These are phyloP conservation scores for Miniopterus natalensis DNA, from an alignment of 2,113 vertebrate species.

Conservation along the genomic window DNA sequence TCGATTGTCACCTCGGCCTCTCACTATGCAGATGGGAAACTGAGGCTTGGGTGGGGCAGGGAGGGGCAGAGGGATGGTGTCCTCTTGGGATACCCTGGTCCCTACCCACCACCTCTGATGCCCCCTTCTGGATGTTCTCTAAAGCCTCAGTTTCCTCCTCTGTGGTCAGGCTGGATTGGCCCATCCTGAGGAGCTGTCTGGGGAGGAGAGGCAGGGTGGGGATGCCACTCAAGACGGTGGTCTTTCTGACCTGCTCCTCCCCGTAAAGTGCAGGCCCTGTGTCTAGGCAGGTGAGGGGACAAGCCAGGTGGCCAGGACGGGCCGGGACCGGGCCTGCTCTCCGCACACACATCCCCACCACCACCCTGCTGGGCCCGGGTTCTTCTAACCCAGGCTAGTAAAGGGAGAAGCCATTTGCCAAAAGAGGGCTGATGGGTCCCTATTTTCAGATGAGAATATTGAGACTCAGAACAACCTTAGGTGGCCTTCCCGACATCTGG, in stretches of 20 bases:
- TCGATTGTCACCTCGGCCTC: fast-evolving
- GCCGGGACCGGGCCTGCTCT: background rate
- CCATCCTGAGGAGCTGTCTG: background rate
- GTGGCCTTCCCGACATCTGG: background rate
- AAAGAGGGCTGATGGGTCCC: background rate
- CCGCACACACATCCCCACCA: fast-evolving
- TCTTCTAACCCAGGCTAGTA: background rate
- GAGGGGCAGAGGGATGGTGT: background rate
- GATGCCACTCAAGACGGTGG: background rate
- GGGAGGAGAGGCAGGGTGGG: fast-evolving
- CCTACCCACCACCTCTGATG: fast-evolving
- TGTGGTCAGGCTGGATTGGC: background rate
- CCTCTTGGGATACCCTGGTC: background rate
- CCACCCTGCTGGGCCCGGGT: background rate
- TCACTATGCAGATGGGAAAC: background rate
- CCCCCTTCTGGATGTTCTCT: background rate
- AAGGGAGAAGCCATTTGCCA: background rate
- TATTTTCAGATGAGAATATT: background rate
- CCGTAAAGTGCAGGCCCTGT: background rate
- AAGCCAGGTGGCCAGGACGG: background rate
- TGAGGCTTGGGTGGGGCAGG: background rate
- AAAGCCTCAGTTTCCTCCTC: background rate
- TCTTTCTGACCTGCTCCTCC: background rate
- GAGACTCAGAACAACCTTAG: background rate
- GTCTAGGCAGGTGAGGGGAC: background rate